phyloP scores from a whole-genome alignment of 2,113 vertebrate genomes.

The Rhegmatorhina hoffmannsi region DNA sequence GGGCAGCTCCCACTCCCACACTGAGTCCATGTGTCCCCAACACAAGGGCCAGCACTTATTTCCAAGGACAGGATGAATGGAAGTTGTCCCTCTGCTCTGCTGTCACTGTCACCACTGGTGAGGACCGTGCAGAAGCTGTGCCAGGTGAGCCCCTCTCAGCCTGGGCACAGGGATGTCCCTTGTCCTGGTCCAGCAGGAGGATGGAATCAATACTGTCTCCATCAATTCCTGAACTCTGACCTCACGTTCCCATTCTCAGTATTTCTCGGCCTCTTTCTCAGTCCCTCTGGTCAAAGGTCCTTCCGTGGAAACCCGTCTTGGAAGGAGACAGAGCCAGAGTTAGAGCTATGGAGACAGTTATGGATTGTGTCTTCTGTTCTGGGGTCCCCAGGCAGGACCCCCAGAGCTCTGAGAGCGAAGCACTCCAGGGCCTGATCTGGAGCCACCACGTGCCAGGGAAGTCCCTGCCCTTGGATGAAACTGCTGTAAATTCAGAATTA shows the following conservation, averaged over 20 bases:
- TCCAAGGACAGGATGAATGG: not conserved
- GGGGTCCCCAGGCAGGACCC: not conserved
- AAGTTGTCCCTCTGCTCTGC: not conserved
- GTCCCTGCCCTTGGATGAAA: not conserved
- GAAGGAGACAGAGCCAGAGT: slow-evolving; percentile 18
- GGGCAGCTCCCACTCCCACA: not conserved
- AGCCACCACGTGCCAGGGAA: not conserved
- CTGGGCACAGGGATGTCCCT: not conserved
- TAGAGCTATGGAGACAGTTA: not conserved
- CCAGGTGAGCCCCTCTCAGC: not conserved
- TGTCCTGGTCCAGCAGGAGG: not conserved
- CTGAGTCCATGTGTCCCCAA: not conserved
- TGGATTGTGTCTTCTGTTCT: not conserved
- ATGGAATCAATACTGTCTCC: not conserved
- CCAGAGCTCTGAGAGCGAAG: not conserved
- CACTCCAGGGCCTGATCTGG: rapidly evolving
- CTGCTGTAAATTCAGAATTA: not conserved
- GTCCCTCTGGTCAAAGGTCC: not conserved
- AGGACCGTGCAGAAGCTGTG: not conserved
- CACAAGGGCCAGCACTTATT: not conserved
- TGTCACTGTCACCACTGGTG: not conserved
- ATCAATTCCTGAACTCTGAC: not conserved
- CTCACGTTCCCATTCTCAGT: not conserved
- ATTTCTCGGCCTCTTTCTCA: not conserved
- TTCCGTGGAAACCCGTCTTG: not conserved